phyloP scores from a whole-genome alignment of 1,140 invertebrate genomes.

The Pseudomyrmex concolor region DNA sequence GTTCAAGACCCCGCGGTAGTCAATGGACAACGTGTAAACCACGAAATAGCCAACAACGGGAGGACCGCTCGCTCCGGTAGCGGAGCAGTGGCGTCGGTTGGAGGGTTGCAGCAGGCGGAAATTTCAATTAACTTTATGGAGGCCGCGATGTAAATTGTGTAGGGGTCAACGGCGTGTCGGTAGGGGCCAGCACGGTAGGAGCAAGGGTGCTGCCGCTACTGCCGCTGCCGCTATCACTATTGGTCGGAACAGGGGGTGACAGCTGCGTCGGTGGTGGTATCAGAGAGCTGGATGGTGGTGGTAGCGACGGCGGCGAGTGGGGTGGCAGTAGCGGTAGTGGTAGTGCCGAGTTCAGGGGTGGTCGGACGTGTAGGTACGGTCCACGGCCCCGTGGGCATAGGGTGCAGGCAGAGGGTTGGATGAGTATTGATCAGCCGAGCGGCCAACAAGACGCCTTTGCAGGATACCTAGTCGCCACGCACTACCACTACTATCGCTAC shows the following conservation, averaged over 20 bases:
- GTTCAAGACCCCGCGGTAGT: conserved; percentile 48
- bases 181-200: conserved; percentile 67
- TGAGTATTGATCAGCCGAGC: conserved; percentile 79
- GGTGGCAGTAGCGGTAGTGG: neutral
- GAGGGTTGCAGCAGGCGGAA: conserved; percentile 68
- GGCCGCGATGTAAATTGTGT: conserved; percentile 78
- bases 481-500: neutral
- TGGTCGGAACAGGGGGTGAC: conserved; percentile 49
- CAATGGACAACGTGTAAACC: conserved; percentile 56
- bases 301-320: neutral
- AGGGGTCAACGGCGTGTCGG: conserved; percentile 75
- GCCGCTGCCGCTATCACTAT: conserved; percentile 53
- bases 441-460: conserved; percentile 77
- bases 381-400: conserved; percentile 70
- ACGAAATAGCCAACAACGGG: conserved; percentile 57
- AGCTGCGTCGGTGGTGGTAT: conserved; percentile 60
- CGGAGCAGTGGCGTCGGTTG: conserved; percentile 60
- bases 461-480: conserved; percentile 70
- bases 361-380: conserved; percentile 73
- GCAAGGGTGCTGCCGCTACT: conserved; percentile 60
- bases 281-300: conserved; percentile 41
- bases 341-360: conserved; percentile 66
- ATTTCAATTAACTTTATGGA: conserved; percentile 79
- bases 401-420: conserved; percentile 73
- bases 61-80: conserved; percentile 28